Base-by-base conservation (phyloP, 2,113 vertebrate species). In the Guaruba guarouba region DNA sequence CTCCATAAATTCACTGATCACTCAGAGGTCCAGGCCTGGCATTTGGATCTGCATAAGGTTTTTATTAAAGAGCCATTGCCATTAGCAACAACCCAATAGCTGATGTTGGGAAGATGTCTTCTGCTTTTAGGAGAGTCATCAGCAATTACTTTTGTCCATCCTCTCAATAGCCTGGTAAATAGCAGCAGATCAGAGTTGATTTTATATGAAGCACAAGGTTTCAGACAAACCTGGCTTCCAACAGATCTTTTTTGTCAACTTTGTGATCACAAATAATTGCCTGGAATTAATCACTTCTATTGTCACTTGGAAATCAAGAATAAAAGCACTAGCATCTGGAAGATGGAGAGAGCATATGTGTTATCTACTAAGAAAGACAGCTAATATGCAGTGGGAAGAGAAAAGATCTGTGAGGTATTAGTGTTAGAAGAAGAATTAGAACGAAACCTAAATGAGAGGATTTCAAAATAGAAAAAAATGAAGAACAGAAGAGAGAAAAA, bases 291-390 rank as follows among this genome's bases (percentile, higher is more conserved):
- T 86, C 66, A 84, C 48, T 86, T 92, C 62, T 4, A 81, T 66
- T 82, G 82, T 81, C 86, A 84, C 77, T 95, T 89, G 78, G 83
- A 96, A 92, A 95, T 97, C 90, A 92, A 83, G 85, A 93, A 80
- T 71, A 85, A 91, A 93, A 93, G 57, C 76, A 67, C 48, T 87
- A 86, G 89, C 77, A 81, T 75, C 73, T 92, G 81, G 73, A 86
- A 95, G 48, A 24, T 68, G 44, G 37, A 79, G 57, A 70, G 15
- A 73, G 46, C 25, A 69, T 49, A 43, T 6, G 4, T 86, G 66
- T 64, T 88, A 81, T 77, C 79, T 84, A 25, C 57, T 71, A 68
- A 95, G 62, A 95, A 91, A 90, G 77, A 70, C 17, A 63, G 82
- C 49, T 46, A 49, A 74, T 37, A 70, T 24, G n/a, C 41, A 80